These are phyloP conservation scores for Mola mola DNA, from an alignment of 2,113 vertebrate genomes.

Conservation along the genomic window DNA sequence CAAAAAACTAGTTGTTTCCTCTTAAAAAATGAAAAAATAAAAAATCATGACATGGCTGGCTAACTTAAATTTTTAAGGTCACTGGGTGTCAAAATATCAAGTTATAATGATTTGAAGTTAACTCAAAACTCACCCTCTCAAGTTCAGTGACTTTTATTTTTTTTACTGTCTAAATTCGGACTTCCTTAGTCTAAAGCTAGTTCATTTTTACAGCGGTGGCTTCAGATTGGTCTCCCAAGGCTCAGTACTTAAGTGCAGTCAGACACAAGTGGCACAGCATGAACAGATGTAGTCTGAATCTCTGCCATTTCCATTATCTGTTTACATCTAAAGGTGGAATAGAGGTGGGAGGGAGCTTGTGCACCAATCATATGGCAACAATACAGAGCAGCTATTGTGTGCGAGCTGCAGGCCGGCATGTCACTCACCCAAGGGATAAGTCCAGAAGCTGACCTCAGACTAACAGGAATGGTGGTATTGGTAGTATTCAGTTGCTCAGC, in stretches of 20 bases:
- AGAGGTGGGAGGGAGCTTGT: slow-evolving; percentile 9
- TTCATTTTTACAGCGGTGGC: background rate
- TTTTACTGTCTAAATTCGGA: no score
- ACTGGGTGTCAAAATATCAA: no score
- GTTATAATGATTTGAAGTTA: no score
- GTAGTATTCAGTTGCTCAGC: slow-evolving; percentile 75
- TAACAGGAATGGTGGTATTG: slow-evolving; percentile 67
- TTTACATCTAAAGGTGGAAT: slow-evolving; percentile 47
- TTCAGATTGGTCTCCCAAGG: background rate
- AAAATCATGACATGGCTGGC: no score
- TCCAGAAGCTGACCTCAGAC: slow-evolving; percentile 68
- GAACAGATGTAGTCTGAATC: slow-evolving; percentile 2
- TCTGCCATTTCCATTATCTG: background rate
- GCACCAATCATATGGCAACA: background rate
- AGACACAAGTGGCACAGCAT: slow-evolving; percentile 2
- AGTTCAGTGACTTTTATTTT: no score
- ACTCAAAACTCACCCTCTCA: no score
- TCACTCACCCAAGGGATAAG: slow-evolving; percentile 63
- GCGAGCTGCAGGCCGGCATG: slow-evolving; percentile 38
- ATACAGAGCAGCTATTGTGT: slow-evolving; percentile 55
- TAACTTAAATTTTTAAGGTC: no score
- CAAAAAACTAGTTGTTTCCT: no score
- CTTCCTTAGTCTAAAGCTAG: no score
- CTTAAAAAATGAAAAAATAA: no score
- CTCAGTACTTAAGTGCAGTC: background rate